Evolutionary conservation across 2,797 vertebrate species (phyloP), one percentile per base, ranked within the genome.

Genomic region (Decapterus maruadsi): DNA sequence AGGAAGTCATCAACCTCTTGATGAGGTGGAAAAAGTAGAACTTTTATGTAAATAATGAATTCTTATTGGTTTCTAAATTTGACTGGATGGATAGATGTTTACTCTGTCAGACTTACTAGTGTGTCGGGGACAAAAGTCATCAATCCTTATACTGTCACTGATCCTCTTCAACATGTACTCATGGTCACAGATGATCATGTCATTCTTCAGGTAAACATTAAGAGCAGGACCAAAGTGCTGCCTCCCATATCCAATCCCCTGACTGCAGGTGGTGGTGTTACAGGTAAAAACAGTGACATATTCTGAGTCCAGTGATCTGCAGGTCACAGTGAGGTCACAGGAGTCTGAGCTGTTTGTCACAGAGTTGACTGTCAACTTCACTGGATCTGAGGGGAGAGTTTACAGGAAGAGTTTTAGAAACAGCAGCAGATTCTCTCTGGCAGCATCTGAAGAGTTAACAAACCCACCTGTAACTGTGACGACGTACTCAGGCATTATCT

Each of bases 241-340:
- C 74, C 70, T 59, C 58, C 63, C 19, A n/a, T n/a, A n/a, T n/a
- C n/a, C n/a, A n/a, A n/a, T n/a, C n/a, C 72, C 58, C 13, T 77
- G 66, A 46, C 45, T 31, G 77, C 80, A 83, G 70, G 20, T n/a
- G 19, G 17, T 0, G 8, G 0, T 8, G 22, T 34, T 4, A 58
- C 67, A 80, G 54, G 0, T 75, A 1, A 80, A 51, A n/a, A 26
- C 31, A 16, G 55, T 64, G 53, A n/a, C n/a, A n/a, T n/a, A n/a
- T n/a, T 48, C 10, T 31, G 36, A 48, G 55, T 56, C 29, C 34
- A 20, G 12, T 17, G 61, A 11, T 0, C 42, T 75, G 67, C 88
- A 90, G 69, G 19, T 83, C 77, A 84, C 86, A 40, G 72, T 81
- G 74, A 86, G 1, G 31, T 77, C 78, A 72, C 79, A 83, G 61